Conservation (phyloP, 2,888 invertebrate genomes). For the Luperina nickerlii region DNA sequence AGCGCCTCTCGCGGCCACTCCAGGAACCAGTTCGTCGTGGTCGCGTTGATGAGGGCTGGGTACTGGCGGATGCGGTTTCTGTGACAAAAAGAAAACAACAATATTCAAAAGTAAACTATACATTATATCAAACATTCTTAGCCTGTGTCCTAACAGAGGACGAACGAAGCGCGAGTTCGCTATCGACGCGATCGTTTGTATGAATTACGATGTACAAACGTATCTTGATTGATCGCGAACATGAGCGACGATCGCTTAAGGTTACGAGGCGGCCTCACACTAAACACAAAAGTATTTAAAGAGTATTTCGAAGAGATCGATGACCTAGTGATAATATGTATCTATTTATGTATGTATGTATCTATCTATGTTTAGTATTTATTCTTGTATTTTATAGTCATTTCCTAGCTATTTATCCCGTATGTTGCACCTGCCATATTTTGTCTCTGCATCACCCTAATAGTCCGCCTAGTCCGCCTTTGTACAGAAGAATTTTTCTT, state of each 20-base stretch:
- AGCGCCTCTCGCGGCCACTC: conserved; percentile 97
- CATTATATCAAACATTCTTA: neutral
- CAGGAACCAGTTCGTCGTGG: conserved; percentile 97
- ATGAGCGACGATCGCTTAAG: no score
- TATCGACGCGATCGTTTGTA: neutral
- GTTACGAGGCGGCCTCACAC: neutral
- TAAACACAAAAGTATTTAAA: neutral
- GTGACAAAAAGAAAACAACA: conserved; percentile 2
- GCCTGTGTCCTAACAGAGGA: neutral
- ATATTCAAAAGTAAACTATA: neutral
- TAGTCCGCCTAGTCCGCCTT: no score
- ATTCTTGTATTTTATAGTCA: no score
- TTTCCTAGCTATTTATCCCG: no score
- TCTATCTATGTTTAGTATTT: no score
- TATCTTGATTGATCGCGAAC: no score
- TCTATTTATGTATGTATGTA: no score
- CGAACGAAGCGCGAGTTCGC: no score
- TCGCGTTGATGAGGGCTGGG: conserved; percentile 96
- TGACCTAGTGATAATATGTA: neutral
- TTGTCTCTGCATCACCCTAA: no score
- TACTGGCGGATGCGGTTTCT: conserved; percentile 96
- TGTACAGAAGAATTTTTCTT: no score
- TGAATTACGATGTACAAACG: no score
- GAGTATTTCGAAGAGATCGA: neutral
- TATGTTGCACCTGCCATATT: no score